Percentiles rank a stretch among this genome's conserved stretches.
Conservation (phyloP, 2,113 vertebrate genomes). For the Psophia crepitans region DNA sequence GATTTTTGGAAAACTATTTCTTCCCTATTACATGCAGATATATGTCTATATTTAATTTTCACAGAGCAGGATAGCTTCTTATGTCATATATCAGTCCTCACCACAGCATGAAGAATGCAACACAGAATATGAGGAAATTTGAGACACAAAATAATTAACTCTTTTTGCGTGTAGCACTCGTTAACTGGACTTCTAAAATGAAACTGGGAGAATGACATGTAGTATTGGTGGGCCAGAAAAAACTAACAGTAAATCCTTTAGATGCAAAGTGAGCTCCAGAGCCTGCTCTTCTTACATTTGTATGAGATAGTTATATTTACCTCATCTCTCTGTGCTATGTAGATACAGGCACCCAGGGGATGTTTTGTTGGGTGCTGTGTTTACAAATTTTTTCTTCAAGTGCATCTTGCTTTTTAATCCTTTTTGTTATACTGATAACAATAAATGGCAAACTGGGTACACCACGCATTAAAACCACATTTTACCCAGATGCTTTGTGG, state of each 20-base stretch:
- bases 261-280: neutral
- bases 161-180: neutral
- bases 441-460: neutral
- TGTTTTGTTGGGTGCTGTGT: neutral
- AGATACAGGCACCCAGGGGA: neutral
- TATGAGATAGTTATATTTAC: neutral
- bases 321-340: neutral
- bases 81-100: neutral
- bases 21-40: neutral
- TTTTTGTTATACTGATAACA: neutral
- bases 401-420: neutral
- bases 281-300: neutral
- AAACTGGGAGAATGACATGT: neutral
- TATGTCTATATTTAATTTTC: neutral
- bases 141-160: neutral
- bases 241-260: neutral
- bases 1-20: neutral
- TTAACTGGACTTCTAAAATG: neutral
- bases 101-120: neutral
- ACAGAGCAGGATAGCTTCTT: neutral
- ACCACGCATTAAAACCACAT: neutral
- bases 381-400: neutral
- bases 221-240: neutral
- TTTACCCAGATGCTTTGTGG: neutral
- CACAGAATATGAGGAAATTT: neutral